phyloP scores from a whole-genome alignment of 2,113 vertebrate species.

The Nerophis ophidion region DNA sequence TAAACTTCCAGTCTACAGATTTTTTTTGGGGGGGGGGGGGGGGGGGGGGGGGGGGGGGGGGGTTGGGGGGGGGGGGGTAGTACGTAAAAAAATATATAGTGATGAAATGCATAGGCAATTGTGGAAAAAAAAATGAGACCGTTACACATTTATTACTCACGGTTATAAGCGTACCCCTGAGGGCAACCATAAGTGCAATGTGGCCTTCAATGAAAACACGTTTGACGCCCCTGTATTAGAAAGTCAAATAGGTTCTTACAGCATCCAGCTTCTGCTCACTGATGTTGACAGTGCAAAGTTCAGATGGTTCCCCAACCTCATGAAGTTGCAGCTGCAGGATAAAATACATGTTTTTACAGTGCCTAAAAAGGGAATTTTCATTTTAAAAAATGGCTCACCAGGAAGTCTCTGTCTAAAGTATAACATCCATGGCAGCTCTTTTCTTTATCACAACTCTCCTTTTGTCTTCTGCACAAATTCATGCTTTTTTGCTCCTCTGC shows the following conservation, averaged over 20 bases:
- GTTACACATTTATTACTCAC: too few relatives aligned
- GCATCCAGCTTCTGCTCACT: constrained; percentile 70
- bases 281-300: constrained; percentile 76
- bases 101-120: too few relatives aligned
- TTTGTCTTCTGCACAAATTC: constrained; percentile 11
- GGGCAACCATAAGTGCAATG: too few relatives aligned
- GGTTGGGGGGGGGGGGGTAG: too few relatives aligned
- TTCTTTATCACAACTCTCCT: constrained; percentile 3
- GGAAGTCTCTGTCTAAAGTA: constrained; percentile 56
- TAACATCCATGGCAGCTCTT: constrained; percentile 2
- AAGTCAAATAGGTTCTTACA: constrained; percentile 56
- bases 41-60: too few relatives aligned
- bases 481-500: constrained; percentile 42
- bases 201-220: too few relatives aligned
- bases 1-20: too few relatives aligned
- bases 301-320: constrained; percentile 68
- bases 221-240: too few relatives aligned
- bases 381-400: constrained; percentile 35
- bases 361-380: not conserved
- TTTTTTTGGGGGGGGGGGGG: too few relatives aligned
- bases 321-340: constrained; percentile 72
- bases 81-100: too few relatives aligned
- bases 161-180: too few relatives aligned
- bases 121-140: too few relatives aligned
- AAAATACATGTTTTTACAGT: not conserved